Evolutionary conservation across 2,113 vertebrate species (phyloP), one percentile per base, ranked within the genome.

Genomic region (Xenopus tropicalis): DNA sequence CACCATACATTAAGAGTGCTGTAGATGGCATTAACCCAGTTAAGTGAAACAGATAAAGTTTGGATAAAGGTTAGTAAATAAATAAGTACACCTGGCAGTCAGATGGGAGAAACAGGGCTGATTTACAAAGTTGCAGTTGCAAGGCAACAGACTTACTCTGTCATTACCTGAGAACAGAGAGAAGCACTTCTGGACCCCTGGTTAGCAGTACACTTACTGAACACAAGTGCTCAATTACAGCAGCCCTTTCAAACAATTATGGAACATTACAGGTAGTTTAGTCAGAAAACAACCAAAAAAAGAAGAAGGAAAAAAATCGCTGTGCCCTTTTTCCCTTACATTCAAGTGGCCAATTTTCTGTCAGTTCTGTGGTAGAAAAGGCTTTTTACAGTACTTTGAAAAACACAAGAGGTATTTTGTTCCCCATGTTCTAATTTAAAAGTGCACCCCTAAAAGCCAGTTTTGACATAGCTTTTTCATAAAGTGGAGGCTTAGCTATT

Each of bases 201-300:
- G 73, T 46, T 81, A 82, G 80, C 76, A 78, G 80, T 78, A 82
- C 77, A 75, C 80, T 85, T 85, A 82, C 76, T 78, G 79, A 72
- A 83, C 52, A 67, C 72, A 74, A 69, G 78, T 78, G 78, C 82
- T 87, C 85, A 86, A 84, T 87, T 82, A 86, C 84, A 85, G 77
- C 73, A 79, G 73, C 71, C 72, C 79, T 89, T 87, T 86, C 86
- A 86, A 82, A 78, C 82, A 83, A 79, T 80, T 86, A 85, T 10
- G 77, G 80, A 85, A 80, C 74, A 78, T 86, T 80, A 29, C 11
- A 57, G 73, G 79, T 51, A 77, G 80, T 75, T 80, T 79, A 69
- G 75, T 81, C 0, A 72, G 74, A 68, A 84, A 83, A 80, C 74
- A 77, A 79, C 81, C 69, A 20, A 74, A 77, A 79, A 79, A 79